Base-by-base conservation (phyloP, 2,113 vertebrate genomes). In the Atlantisia rogersi region DNA sequence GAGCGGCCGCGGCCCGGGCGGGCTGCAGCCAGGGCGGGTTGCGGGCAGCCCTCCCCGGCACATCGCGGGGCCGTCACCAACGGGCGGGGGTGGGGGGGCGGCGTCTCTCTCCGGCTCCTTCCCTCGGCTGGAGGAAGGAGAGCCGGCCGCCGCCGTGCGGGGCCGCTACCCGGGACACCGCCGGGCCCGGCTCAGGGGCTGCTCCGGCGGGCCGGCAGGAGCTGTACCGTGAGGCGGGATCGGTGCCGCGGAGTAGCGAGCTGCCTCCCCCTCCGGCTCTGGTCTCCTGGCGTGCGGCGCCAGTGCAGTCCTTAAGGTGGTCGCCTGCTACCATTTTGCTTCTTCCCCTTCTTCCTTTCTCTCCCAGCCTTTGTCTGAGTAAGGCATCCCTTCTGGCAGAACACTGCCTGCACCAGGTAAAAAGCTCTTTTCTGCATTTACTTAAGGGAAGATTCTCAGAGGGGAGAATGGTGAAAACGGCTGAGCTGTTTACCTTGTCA, bases 281-380 rank as follows among this genome's bases (percentile, higher is more conserved):
- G 58, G 60, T 94, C 97, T 97, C 93, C 85, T 92, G 97, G 91
- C 94, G 22, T 18, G 94, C 96, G 60, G 97, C 69, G 96, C 85
- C 73, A 40, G 89, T 64, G 73, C 95, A 68, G 94, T 37, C 93
- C 68, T 91, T 58, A 82, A 82, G 56, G 39, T 92, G 91, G 62
- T 91, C 86, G 71, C 91, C 80, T 46, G 84, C 86, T 97, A 69
- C 76, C 87, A 48, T 88, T 95, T 97, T 87, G 32, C 82, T 44
- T 86, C 67, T 83, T 67, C 53, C n/a, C 58, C 6, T 62, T 70
- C 35, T 7, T 35, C 35, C 46, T 86, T 87, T 96, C 92, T n/a
- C 42, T 95, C 92, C 83, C 42, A 62, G 58, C 35, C 39, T 93
- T 53, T 37, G 71, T 62, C 29, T 97, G 85, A 96, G 83, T 97